Evolutionary conservation across 2,888 invertebrate genomes (phyloP).

Genomic region (Drosophila siamana): DNA sequence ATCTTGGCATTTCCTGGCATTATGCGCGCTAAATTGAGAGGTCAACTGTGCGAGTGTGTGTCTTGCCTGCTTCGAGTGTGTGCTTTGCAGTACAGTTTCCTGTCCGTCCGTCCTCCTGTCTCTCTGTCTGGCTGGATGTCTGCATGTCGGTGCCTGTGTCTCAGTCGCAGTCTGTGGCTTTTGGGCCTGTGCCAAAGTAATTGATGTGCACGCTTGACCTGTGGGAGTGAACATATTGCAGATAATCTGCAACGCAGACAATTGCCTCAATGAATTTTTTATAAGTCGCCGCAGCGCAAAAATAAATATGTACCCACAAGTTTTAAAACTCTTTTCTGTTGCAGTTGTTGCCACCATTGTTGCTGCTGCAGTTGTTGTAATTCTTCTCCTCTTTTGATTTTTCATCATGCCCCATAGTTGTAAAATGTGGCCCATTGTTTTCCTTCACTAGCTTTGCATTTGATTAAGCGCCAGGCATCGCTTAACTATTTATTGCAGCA

Average conservation of each 20-base stretch:
- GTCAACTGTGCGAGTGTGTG: conserved; percentile 72
- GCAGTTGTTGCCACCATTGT: neutral
- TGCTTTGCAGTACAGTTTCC: conserved; percentile 42
- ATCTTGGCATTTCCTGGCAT: conserved; percentile 76
- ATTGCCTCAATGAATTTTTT: conserved; percentile 81
- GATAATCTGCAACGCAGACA: conserved; percentile 84
- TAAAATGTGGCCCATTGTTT: conserved; percentile 76
- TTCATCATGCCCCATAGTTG: conserved; percentile 65
- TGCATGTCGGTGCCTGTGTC: conserved; percentile 48
- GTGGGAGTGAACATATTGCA: conserved; percentile 84
- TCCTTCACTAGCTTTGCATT: conserved; percentile 54
- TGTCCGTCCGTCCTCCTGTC: conserved; percentile 49
- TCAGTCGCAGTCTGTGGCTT: conserved; percentile 50
- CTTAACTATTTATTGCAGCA: conserved; percentile 70
- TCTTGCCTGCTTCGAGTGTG: conserved; percentile 15
- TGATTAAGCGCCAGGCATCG: conserved; percentile 63
- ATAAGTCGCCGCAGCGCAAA: conserved; percentile 67
- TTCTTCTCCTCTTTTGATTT: conserved; percentile 29
- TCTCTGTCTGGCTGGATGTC: conserved; percentile 28
- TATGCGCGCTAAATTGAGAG: conserved; percentile 84
- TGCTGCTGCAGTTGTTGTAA: neutral
- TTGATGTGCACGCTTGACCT: conserved; percentile 84
- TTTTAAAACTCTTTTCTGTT: conserved; percentile 1
- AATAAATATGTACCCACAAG: conserved; percentile 21
- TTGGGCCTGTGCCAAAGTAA: conserved; percentile 84